Evolutionary conservation across 2,113 vertebrate genomes (phyloP).

Genomic region (Gallinago media): DNA sequence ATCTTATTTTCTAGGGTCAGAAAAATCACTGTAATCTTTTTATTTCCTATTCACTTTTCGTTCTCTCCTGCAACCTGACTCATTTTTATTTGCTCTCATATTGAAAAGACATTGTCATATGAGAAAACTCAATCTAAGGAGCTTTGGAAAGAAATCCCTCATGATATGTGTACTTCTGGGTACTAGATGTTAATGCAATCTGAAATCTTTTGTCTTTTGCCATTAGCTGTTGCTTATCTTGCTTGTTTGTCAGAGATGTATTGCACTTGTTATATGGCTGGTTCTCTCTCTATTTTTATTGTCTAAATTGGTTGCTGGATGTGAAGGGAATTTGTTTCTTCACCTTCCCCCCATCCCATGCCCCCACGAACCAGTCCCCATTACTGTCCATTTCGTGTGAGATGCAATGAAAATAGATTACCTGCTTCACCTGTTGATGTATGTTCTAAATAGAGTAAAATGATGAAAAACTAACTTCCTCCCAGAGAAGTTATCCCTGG

Average conservation of each 20-base stretch:
- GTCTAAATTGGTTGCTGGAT: not conserved
- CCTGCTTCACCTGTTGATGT: not conserved
- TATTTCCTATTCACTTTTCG: not conserved
- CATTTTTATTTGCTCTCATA: not conserved
- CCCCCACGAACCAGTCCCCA: not conserved
- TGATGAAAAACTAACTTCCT: constrained; percentile 4
- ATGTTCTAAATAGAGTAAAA: not conserved
- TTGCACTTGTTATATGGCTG: not conserved
- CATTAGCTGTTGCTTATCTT: not conserved
- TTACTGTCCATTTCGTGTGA: not conserved
- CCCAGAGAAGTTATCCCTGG: not conserved
- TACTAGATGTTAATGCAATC: constrained; percentile 28
- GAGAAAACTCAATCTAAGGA: constrained; percentile 22
- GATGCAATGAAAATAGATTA: not conserved
- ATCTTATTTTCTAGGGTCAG: not conserved
- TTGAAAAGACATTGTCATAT: not conserved
- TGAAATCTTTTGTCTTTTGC: constrained; percentile 39
- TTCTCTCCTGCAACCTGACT: not conserved
- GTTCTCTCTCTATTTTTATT: not conserved
- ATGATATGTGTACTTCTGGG: not conserved
- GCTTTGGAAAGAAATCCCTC: not conserved
- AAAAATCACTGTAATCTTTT: constrained; percentile 1
- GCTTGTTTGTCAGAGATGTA: not conserved
- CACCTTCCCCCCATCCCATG: not conserved
- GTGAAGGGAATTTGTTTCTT: not conserved